These are phyloP conservation scores for Amazona guildingii DNA, from an alignment of 2,113 vertebrate species.

Conservation along the genomic window DNA sequence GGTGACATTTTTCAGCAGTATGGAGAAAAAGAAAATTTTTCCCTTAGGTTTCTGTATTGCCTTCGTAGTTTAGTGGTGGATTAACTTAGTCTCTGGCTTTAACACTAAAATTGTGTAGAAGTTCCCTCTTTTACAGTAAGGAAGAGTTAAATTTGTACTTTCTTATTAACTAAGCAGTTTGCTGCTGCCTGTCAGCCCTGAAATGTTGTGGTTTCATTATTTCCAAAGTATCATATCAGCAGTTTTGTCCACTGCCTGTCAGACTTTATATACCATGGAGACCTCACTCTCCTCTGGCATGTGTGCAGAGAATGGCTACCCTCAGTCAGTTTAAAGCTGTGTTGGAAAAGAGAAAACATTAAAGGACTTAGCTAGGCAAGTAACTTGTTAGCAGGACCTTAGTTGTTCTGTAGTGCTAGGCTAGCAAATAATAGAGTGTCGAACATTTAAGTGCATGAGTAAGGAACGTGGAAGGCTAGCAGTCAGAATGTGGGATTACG, in stretches of 20 bases:
- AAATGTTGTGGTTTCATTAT: background rate
- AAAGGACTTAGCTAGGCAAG: background rate
- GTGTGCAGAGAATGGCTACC: background rate
- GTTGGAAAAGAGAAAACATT: background rate
- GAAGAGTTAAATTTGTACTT: background rate
- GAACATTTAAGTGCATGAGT: background rate
- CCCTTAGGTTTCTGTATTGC: background rate
- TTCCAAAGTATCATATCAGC: background rate
- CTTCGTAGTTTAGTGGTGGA: background rate
- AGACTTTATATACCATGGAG: background rate
- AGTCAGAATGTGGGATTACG: background rate
- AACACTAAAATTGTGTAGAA: background rate
- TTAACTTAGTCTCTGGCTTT: background rate
- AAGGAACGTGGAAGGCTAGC: background rate
- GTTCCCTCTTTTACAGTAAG: background rate
- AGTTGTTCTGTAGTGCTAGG: background rate
- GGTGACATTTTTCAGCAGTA: background rate
- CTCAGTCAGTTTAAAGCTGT: background rate
- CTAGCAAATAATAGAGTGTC: background rate
- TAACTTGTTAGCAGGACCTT: background rate
- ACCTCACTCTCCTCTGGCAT: background rate
- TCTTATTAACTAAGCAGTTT: background rate
- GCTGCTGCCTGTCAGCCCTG: background rate
- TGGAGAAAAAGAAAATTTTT: background rate
- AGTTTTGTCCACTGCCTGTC: background rate